Conservation (phyloP, 2,797 vertebrate species). For the Oryzias dopingdopingensis region DNA sequence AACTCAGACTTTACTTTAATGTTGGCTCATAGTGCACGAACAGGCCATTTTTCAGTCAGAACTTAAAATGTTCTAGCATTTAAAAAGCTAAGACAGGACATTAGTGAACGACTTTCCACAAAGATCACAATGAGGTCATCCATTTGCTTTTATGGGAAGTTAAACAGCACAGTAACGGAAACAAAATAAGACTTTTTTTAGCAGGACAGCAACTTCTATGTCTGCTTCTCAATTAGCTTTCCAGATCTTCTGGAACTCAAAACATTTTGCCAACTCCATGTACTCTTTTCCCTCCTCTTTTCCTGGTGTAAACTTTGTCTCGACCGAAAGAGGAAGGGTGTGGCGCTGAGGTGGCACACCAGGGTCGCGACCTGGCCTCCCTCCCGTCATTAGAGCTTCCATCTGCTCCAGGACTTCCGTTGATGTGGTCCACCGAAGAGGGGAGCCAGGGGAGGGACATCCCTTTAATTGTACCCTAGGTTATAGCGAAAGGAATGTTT, state of each 20-base stretch:
- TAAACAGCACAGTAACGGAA: not conserved
- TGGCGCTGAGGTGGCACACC: conserved; percentile 76
- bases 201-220: not conserved
- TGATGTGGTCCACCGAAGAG: conserved; percentile 76
- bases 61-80: not conserved
- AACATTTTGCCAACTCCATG: conserved; percentile 32
- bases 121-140: conserved; percentile 10
- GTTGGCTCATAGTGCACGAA: not conserved
- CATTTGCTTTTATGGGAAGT: conserved; percentile 3
- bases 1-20: conserved; percentile 28
- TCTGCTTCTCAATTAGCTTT: conserved; percentile 20
- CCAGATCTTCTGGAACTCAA: conserved; percentile 30
- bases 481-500: conserved; percentile 81
- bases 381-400: conserved; percentile 77
- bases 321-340: conserved; percentile 76
- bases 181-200: conserved; percentile 14
- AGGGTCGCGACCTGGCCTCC: conserved; percentile 77
- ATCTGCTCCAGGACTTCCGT: conserved; percentile 76
- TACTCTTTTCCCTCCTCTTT: conserved; percentile 36
- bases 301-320: conserved; percentile 57
- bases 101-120: conserved; percentile 11
- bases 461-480: conserved; percentile 82
- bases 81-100: not conserved
- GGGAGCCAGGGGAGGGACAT: conserved; percentile 78
- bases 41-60: conserved; percentile 4